These are phyloP conservation scores for Rhinolophus ferrumequinum DNA, from an alignment of 2,113 vertebrate species.

Conservation along the genomic window DNA sequence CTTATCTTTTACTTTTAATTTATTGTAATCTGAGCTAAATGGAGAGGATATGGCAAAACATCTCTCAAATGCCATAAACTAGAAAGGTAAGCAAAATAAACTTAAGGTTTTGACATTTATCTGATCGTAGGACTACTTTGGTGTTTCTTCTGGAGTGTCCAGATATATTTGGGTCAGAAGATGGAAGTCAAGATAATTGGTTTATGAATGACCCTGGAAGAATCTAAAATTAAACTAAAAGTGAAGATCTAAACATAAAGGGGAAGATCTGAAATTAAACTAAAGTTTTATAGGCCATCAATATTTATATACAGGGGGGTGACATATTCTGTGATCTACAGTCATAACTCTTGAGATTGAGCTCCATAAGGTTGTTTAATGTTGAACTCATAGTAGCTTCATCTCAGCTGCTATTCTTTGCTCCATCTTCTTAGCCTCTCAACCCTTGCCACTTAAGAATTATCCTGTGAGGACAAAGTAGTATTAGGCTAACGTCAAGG, in stretches of 20 bases:
- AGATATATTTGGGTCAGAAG: not conserved
- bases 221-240: not conserved
- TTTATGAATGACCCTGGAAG: not conserved
- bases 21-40: not conserved
- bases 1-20: not conserved
- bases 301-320: not conserved
- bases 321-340: not conserved
- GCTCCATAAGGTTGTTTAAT: not conserved
- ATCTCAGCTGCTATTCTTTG: not conserved
- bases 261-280: not conserved
- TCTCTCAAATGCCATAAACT: not conserved
- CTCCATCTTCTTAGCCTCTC: not conserved
- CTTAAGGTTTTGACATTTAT: not conserved
- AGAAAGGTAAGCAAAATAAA: not conserved
- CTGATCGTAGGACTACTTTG: not conserved
- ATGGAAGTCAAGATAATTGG: not conserved
- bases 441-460: not conserved
- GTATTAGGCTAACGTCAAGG: not conserved
- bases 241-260: not conserved
- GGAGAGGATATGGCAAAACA: not conserved
- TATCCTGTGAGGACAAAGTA: not conserved
- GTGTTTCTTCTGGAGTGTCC: not conserved
- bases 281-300: not conserved
- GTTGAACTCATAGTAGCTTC: not conserved
- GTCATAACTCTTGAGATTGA: not conserved